A percentile compares a stretch with the other conserved stretches of the same genome.
Evolutionary conservation across 2,113 vertebrate species (phyloP).

Genomic region (Muntiacus muntjak): DNA sequence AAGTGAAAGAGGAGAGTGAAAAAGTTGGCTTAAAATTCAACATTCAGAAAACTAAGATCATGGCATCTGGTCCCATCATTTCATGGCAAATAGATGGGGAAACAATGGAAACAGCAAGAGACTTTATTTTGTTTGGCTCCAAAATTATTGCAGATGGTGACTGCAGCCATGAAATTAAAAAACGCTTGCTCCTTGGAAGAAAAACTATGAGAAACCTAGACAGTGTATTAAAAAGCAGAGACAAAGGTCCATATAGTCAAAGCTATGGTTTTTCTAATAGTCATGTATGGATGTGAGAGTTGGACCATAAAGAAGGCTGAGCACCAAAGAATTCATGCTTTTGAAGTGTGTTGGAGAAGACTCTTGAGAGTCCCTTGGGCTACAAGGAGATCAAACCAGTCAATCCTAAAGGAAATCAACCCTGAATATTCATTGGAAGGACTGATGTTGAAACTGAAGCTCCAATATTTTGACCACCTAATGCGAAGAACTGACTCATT

Average conservation of each 20-base stretch:
- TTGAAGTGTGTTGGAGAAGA: neutral
- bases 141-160: neutral
- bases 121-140: neutral
- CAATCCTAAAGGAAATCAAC: neutral
- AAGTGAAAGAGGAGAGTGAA: neutral
- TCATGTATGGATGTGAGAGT: neutral
- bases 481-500: neutral
- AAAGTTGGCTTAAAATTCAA: neutral
- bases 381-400: neutral
- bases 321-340: rapidly evolving
- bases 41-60: neutral
- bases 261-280: neutral
- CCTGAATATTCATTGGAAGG: neutral
- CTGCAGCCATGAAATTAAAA: neutral
- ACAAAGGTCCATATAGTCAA: neutral
- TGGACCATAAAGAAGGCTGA: neutral
- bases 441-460: neutral
- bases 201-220: neutral
- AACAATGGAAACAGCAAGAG: neutral
- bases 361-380: neutral
- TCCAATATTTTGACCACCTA: neutral
- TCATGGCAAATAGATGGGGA: neutral
- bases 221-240: neutral
- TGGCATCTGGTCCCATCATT: neutral
- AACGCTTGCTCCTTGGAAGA: neutral